Evolutionary conservation across 1,140 invertebrate genomes (phyloP).

Genomic region (Antheraea mylitta): DNA sequence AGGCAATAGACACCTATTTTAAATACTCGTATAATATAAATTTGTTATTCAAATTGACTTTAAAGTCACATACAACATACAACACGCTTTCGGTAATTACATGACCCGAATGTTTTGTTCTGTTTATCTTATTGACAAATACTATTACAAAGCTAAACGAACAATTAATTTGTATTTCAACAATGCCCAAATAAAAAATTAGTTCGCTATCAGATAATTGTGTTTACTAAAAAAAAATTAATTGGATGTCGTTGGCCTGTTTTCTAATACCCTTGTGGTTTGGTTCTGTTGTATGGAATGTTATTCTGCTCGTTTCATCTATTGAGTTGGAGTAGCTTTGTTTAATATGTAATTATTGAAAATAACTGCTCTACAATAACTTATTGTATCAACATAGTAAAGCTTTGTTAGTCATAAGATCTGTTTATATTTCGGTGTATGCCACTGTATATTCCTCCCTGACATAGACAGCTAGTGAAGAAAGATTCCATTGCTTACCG

Average conservation of each 20-base stretch:
- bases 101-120: conserved; percentile 1
- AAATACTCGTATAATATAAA: not conserved
- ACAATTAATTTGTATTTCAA: conserved; percentile 20
- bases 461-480: too few species aligned
- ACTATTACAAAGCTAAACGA: conserved; percentile 14
- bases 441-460: too few species aligned
- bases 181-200: conserved; percentile 18
- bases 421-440: too few species aligned
- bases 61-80: not conserved
- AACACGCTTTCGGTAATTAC: not conserved
- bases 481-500: too few species aligned
- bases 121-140: conserved; percentile 11
- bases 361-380: too few species aligned
- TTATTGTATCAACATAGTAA: too few species aligned
- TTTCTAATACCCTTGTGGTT: not conserved
- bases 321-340: too few species aligned
- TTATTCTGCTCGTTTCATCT: not conserved
- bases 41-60: not conserved
- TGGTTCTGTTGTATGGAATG: not conserved
- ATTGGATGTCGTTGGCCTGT: not conserved
- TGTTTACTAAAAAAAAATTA: conserved; percentile 13
- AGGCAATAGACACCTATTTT: not conserved
- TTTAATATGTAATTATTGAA: too few species aligned
- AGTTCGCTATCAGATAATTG: conserved; percentile 11
- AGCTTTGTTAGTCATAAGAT: too few species aligned